Evolutionary conservation across 2,888 invertebrate species (phyloP), one percentile per base, ranked within the genome.

Genomic region (Amiota minor): DNA sequence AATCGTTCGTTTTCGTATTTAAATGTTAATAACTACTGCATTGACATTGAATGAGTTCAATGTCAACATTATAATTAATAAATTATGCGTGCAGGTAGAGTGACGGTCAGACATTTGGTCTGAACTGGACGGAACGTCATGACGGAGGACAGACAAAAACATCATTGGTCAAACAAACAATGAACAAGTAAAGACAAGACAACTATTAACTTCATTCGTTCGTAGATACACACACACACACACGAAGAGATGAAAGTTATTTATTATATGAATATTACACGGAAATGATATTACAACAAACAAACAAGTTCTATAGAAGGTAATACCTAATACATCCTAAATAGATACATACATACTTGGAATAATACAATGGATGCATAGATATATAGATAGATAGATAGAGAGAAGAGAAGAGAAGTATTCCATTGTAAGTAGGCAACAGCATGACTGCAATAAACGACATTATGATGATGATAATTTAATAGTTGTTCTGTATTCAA

Each of bases 11-110:
- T 12, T 10, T 49, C 12, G 67, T 12, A 50, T 50, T 50, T 49
- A 49, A 67, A 67, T 23, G 50, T 18, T 50, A 16, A 47, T 70
- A 56, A 70, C 70, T 56, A 23, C 70, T 70, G 59, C 56, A 77
- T 84, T 84, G 88, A 81, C 88, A 88, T 87, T 87, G 87, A 81
- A 86, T 79, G 82, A 83, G 82, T 86, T 87, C 88, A 88, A 85
- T 88, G 88, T 81, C 88, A 87, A 80, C 79, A 87, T 84, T 85
- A 81, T 80, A 81, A 81, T 84, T 80, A 81, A 81, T 84, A 78
- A 85, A 86, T 81, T 84, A 86, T 85, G 84, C 83, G 82, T 82
- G 79, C 70, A 76, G 70, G 74, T 9, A 8, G 18, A 64, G 9
- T 16, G n/a, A 20, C 59, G 18, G n/a, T n/a, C 56, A 47, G 14